Evolutionary conservation across 1,140 invertebrate genomes (phyloP).

Genomic region (Grapholita molesta): DNA sequence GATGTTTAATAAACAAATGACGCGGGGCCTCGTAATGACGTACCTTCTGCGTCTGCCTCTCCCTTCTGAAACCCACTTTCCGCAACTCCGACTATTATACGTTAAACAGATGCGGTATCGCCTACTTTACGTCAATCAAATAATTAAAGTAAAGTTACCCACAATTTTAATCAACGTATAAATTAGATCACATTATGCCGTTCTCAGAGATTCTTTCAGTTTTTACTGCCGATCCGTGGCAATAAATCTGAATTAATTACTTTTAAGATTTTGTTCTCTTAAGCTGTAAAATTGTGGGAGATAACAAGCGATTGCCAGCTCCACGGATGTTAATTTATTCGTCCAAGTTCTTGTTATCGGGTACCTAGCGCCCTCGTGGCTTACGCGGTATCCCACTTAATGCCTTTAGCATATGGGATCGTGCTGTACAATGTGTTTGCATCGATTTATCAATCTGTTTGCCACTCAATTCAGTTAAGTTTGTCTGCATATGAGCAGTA

Average conservation of each 20-base stretch:
- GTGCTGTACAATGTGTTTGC: slow-evolving; percentile 36
- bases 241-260: slow-evolving; percentile 46
- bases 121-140: slow-evolving; percentile 19
- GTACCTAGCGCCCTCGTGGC: slow-evolving; percentile 38
- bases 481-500: slow-evolving; percentile 4
- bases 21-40: slow-evolving; percentile 62
- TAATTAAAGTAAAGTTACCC: neutral
- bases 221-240: slow-evolving; percentile 28
- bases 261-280: slow-evolving; percentile 46
- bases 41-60: slow-evolving; percentile 41
- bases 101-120: slow-evolving; percentile 34
- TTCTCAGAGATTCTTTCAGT: slow-evolving; percentile 20
- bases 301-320: slow-evolving; percentile 57
- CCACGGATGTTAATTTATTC: slow-evolving; percentile 57
- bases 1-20: slow-evolving; percentile 77
- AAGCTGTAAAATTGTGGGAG: slow-evolving; percentile 58
- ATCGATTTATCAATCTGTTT: slow-evolving; percentile 37
- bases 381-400: slow-evolving; percentile 46
- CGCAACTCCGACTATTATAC: slow-evolving; percentile 18
- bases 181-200: slow-evolving; percentile 14
- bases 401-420: slow-evolving; percentile 40
- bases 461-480: slow-evolving; percentile 25
- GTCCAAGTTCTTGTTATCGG: slow-evolving; percentile 53
- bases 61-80: slow-evolving; percentile 48
- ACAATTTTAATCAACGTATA: slow-evolving; percentile 6